These are phyloP conservation scores for Chelidonichthys spinosus DNA, from an alignment of 2,797 vertebrate genomes.

Conservation along the genomic window DNA sequence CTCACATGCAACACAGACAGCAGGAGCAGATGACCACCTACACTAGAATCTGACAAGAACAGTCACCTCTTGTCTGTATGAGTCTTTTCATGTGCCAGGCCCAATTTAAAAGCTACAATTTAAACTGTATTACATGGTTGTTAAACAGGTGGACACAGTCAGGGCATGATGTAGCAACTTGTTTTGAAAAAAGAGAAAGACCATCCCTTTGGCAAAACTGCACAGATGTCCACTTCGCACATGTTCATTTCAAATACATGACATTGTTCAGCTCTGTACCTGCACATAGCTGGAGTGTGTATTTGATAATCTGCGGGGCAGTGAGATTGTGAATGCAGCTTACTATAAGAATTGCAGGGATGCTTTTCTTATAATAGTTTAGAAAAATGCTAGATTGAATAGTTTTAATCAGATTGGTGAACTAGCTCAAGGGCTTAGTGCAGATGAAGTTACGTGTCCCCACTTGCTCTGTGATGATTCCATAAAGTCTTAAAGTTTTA, in stretches of 20 bases:
- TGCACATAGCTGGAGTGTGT: slow-evolving; percentile 33
- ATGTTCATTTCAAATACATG: slow-evolving; percentile 21
- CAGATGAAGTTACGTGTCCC: slow-evolving; percentile 44
- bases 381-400: slow-evolving; percentile 47
- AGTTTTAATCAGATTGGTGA: slow-evolving; percentile 54
- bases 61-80: background rate
- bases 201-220: background rate
- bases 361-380: background rate
- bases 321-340: slow-evolving; percentile 16
- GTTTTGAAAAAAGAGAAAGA: slow-evolving; percentile 21
- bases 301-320: slow-evolving; percentile 16
- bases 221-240: slow-evolving; percentile 43
- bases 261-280: slow-evolving; percentile 30
- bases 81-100: slow-evolving; percentile 11
- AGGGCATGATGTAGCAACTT: slow-evolving; percentile 24
- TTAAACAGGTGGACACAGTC: slow-evolving; percentile 11
- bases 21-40: slow-evolving; percentile 16
- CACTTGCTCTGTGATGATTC: slow-evolving; percentile 32
- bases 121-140: slow-evolving; percentile 5
- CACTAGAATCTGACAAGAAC: background rate
- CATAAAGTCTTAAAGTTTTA: slow-evolving; percentile 24
- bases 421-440: slow-evolving; percentile 58
- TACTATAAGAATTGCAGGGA: slow-evolving; percentile 13
- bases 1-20: background rate
- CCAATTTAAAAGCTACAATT: slow-evolving; percentile 20